Base-by-base conservation (phyloP, 2,113 vertebrate species). In the Meleagris gallopavo region DNA sequence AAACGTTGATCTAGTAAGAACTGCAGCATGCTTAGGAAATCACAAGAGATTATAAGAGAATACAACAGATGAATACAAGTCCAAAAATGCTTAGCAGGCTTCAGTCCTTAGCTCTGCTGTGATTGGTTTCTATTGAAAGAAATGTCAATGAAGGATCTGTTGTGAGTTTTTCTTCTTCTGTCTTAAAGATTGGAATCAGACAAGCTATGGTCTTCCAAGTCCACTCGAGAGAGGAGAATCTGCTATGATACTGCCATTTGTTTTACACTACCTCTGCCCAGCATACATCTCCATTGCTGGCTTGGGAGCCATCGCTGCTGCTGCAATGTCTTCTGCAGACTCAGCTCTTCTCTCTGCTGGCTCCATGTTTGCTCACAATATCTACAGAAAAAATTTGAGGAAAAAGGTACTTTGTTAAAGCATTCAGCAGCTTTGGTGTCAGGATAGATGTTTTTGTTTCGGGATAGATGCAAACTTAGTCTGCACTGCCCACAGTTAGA, bases 131-230 rank as follows among this genome's bases (percentile, higher is more conserved):
- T 36, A 46, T 60, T 32, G 55, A 85, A 94, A 85, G 38, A 88
- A 74, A 34, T 11, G 5, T 38, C 50, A 54, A 3, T 1, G 0
- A 83, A 89, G 10, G 40, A 36, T 73, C 80, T 84, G 40, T 43
- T 69, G 38, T 72, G 14, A 52, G 6, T 25, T 85, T 71, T 83
- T 20, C 65, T 85, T 75, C 32, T 67, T 93, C 52, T 93, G 12
- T 82, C 92, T 92, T 76, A 62, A 91, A 98, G 98, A 98, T 89
- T 98, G 98, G 98, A 98, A 98, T 95, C 97, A 98, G 96, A 98
- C 98, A 78, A 96, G 64, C 30, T 98, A 98, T 1, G 98, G 98
- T 64, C 95, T 98, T 46, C 98, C 97, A 1, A 94, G 97, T 64
- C 98, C 98, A 13, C 95, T 94, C 0, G 97, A 98, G 40, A 98